Conservation (phyloP, 2,113 vertebrate genomes). For the Pheucticus melanocephalus region DNA sequence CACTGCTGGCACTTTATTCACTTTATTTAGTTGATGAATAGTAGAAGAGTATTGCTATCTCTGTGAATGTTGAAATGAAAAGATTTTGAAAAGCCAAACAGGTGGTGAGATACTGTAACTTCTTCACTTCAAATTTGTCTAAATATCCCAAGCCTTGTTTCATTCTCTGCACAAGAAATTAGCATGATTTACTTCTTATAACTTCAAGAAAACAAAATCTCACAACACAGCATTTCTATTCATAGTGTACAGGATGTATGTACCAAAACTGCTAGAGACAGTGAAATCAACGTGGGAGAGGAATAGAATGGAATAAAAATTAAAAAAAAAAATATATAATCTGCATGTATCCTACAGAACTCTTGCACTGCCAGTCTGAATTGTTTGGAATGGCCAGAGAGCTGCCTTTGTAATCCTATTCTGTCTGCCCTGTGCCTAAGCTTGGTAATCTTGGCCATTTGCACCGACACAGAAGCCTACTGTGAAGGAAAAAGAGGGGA, state of each 20-base stretch:
- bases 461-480: neutral
- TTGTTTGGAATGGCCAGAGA: neutral
- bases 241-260: neutral
- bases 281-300: neutral
- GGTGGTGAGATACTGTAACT: neutral
- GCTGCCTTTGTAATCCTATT: neutral
- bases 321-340: neutral
- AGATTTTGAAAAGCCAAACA: neutral
- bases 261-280: neutral
- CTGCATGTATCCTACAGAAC: neutral
- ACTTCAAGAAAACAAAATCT: neutral
- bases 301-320: neutral
- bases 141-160: neutral
- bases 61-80: neutral
- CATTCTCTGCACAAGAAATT: neutral
- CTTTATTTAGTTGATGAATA: conserved; percentile 10
- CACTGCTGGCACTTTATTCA: neutral
- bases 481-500: neutral
- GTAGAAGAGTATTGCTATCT: neutral
- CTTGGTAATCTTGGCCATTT: neutral
- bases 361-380: neutral
- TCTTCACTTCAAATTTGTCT: neutral
- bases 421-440: neutral
- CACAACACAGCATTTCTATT: neutral
- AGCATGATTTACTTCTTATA: neutral